Evolutionary conservation across 2,113 vertebrate species (phyloP), one percentile per base, ranked within the genome.

Genomic region (Ariopsis seemanni): DNA sequence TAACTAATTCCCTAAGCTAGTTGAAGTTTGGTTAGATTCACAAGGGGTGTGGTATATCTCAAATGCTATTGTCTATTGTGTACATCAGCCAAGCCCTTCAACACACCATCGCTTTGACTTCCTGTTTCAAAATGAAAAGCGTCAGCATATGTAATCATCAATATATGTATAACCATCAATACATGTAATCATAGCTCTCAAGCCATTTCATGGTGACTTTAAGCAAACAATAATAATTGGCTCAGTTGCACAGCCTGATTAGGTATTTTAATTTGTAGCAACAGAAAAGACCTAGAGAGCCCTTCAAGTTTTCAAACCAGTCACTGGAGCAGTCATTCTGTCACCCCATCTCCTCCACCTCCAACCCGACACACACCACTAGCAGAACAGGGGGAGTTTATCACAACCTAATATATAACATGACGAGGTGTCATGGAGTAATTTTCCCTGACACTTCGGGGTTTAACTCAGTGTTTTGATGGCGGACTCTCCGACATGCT

Each of bases 401-500:
- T 93, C 90, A 72, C 84, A 85, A 81, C 87, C 91, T 91, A 91
- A 92, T 93, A 93, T 91, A 91, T 91, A 93, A 94, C 91, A 90
- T 84, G 88, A 93, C 86, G 85, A 81, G 84, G 88, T 93, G 93
- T 93, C 93, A 92, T 89, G 92, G 88, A 93, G 92, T 93, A 90
- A 91, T 92, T 93, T 91, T 88, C 80, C 88, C 92, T 82, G 94
- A 95, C 93, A 95, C 82, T 87, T 87, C 88, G 85, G 92, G 87
- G 92, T 93, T 92, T 92, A 87, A 92, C 67, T 82, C 82, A 83
- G 89, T 91, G 91, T 89, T 86, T 80, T 92, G 93, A 91, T 90
- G 83, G 89, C 89, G 75, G 89, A 92, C 87, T 83, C 80, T 86
- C 89, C 87, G 90, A 90, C 87, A 89, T 89, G 60, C 89, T 91